phyloP scores from a whole-genome alignment of 2,113 vertebrate genomes.

The Salvelinus sp. region DNA sequence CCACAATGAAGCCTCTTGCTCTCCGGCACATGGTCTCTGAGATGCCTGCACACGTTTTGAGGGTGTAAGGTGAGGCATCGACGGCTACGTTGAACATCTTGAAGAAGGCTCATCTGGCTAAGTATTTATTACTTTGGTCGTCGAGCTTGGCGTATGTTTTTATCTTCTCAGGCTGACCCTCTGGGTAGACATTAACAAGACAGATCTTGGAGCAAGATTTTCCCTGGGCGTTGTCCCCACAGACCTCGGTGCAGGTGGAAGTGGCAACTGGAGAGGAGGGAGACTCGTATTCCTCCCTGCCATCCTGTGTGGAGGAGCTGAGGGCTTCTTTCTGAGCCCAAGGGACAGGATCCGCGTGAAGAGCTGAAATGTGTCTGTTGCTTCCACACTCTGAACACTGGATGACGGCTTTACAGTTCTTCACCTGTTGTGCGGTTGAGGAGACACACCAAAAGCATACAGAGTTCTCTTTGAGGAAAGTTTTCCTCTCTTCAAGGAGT shows the following conservation, averaged over 20 bases:
- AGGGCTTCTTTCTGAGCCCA: neutral
- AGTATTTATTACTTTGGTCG: conserved; percentile 13
- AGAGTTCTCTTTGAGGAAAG: neutral
- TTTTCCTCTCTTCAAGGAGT: neutral
- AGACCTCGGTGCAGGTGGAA: neutral
- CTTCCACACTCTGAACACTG: neutral
- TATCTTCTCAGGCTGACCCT: neutral
- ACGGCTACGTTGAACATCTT: neutral
- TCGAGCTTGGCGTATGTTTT: neutral
- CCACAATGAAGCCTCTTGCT: conserved; percentile 1
- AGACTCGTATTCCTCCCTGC: neutral
- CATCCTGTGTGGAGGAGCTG: conserved; percentile 1
- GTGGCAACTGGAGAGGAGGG: neutral
- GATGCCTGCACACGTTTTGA: neutral
- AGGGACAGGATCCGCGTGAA: neutral
- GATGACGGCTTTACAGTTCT: neutral
- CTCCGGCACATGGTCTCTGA: neutral
- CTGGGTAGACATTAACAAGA: neutral
- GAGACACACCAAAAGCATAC: neutral
- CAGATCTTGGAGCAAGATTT: too few species aligned
- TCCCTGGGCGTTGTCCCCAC: too few species aligned
- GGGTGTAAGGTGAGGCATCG: too few species aligned
- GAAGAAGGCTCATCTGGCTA: neutral
- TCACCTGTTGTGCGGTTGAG: neutral
- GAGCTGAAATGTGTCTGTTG: neutral